These are phyloP conservation scores for Phycodurus eques DNA, from an alignment of 2,113 vertebrate genomes.

Conservation along the genomic window DNA sequence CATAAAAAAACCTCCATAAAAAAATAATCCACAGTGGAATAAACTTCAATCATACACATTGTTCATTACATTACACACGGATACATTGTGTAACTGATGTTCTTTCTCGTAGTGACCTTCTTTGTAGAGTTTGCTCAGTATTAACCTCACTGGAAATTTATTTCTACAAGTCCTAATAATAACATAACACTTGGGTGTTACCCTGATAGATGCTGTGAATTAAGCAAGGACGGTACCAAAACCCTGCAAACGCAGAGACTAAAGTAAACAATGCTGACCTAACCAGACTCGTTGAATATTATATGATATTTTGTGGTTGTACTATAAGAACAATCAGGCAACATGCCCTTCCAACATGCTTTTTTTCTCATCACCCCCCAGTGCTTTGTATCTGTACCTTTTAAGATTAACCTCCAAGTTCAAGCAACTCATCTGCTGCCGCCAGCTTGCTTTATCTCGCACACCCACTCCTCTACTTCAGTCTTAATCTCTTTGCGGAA, in stretches of 20 bases:
- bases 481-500: conserved; percentile 68
- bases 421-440: conserved; percentile 19
- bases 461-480: conserved; percentile 42
- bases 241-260: too few species aligned
- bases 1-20: not conserved
- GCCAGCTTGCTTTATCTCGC: conserved; percentile 44
- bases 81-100: too few species aligned
- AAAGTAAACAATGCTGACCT: not conserved
- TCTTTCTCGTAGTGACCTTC: not conserved
- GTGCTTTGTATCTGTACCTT: conserved; percentile 29
- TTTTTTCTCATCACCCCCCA: conserved; percentile 8
- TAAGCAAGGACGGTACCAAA: too few species aligned
- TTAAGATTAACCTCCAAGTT: conserved; percentile 36
- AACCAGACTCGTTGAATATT: not conserved
- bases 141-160: not conserved
- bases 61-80: too few species aligned
- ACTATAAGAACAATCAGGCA: not conserved
- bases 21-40: not conserved
- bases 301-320: not conserved
- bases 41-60: not conserved
- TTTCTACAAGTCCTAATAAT: not conserved
- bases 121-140: not conserved
- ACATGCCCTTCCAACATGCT: not conserved
- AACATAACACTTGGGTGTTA: too few species aligned
- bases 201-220: too few species aligned